Evolutionary conservation across 2,888 invertebrate genomes (phyloP).

Genomic region (Temnothorax rugatulus): DNA sequence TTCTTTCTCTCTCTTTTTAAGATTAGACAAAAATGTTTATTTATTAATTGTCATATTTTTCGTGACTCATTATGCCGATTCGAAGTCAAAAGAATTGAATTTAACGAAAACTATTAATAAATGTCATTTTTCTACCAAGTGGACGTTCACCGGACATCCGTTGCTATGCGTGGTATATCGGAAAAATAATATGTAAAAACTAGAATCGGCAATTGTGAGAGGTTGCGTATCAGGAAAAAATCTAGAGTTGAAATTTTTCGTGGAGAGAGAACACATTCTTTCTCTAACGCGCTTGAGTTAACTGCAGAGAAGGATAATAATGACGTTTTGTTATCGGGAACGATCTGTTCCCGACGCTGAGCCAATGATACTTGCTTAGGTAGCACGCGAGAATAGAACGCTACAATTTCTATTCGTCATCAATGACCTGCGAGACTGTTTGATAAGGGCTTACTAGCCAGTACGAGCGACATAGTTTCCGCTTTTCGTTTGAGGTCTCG

Average conservation of each 20-base stretch:
- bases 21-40: not conserved
- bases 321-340: slow-evolving; percentile 5
- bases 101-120: not conserved
- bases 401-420: slow-evolving; percentile 11
- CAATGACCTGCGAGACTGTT: slow-evolving; percentile 9
- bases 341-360: not conserved
- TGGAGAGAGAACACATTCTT: slow-evolving; percentile 8
- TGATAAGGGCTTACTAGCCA: slow-evolving; percentile 1
- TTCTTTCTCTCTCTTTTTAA: not conserved
- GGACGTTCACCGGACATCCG: slow-evolving; percentile 1
- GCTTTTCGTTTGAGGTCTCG: slow-evolving; percentile 21
- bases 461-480: not conserved
- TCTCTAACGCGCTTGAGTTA: not conserved
- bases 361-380: slow-evolving; percentile 20
- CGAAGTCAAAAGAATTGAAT: not conserved
- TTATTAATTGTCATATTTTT: slow-evolving; percentile 1
- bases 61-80: not conserved
- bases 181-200: slow-evolving; percentile 18
- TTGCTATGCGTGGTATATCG: not conserved
- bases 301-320: not conserved
- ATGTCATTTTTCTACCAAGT: not conserved
- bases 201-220: not conserved
- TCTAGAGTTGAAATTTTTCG: slow-evolving; percentile 14
- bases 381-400: slow-evolving; percentile 34
- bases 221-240: slow-evolving; percentile 37